Conservation (phyloP, 2,113 vertebrate genomes). For the Mugil cephalus region DNA sequence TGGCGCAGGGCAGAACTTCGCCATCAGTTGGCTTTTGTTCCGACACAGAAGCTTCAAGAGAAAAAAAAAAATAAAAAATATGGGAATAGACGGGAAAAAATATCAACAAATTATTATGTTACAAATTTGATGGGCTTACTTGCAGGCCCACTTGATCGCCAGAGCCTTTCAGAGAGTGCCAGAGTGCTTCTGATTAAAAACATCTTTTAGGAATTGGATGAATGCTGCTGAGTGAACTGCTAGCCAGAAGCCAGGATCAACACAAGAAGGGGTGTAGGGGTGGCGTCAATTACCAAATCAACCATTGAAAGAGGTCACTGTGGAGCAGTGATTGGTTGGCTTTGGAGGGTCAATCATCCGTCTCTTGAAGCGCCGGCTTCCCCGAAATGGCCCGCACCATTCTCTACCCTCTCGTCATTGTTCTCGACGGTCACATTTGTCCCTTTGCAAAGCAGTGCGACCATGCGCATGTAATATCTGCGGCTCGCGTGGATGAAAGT, state of each 20-base stretch:
- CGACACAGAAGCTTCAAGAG: slow-evolving; percentile 3
- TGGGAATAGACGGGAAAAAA: not conserved
- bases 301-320: slow-evolving; percentile 44
- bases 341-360: slow-evolving; percentile 30
- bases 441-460: not conserved
- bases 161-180: slow-evolving; percentile 24
- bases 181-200: slow-evolving; percentile 43
- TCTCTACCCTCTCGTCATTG: not conserved
- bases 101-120: slow-evolving; percentile 26
- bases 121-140: slow-evolving; percentile 17
- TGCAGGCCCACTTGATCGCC: not conserved
- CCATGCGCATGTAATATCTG: not conserved
- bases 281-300: slow-evolving; percentile 59
- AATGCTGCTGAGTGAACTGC: slow-evolving; percentile 35
- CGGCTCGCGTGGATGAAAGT: not conserved
- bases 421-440: slow-evolving; percentile 7
- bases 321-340: slow-evolving; percentile 34
- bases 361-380: slow-evolving; percentile 23
- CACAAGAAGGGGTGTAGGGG: slow-evolving; percentile 17
- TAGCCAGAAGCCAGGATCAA: slow-evolving; percentile 57
- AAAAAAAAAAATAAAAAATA: not conserved
- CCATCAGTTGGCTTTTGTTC: not conserved
- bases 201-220: slow-evolving; percentile 35
- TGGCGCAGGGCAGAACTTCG: slow-evolving; percentile 4
- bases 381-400: not conserved